Evolutionary conservation across 2,797 vertebrate genomes (phyloP).

Genomic region (Spea hammondii): DNA sequence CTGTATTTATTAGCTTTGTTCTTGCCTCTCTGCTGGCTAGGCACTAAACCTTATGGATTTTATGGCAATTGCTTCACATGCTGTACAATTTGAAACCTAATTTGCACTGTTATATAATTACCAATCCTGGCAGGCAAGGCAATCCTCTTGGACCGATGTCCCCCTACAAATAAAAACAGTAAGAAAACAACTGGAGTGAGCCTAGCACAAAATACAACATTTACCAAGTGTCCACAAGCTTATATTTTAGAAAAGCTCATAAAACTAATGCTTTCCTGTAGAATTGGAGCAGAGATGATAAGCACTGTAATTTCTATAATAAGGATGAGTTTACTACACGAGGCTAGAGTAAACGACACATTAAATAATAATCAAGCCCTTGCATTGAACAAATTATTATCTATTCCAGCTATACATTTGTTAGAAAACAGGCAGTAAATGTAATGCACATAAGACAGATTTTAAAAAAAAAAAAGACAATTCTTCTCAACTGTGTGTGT

Average conservation of each 20-base stretch:
- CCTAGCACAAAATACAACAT: slow-evolving; percentile 22
- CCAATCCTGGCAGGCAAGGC: slow-evolving; percentile 67
- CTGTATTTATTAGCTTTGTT: slow-evolving; percentile 51
- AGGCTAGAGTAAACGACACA: slow-evolving; percentile 45
- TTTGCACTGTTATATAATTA: slow-evolving; percentile 66
- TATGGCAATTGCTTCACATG: slow-evolving; percentile 52
- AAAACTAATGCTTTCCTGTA: slow-evolving; percentile 35
- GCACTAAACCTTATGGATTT: slow-evolving; percentile 54
- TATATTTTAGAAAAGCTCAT: slow-evolving; percentile 29
- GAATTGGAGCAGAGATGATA: slow-evolving; percentile 38
- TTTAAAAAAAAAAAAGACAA: slow-evolving; percentile 3
- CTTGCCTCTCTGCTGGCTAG: slow-evolving; percentile 50
- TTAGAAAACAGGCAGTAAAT: slow-evolving; percentile 41
- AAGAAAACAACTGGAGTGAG: slow-evolving; percentile 50
- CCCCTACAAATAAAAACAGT: slow-evolving; percentile 65
- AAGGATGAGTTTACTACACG: slow-evolving; percentile 46
- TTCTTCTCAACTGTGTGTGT: slow-evolving; percentile 4
- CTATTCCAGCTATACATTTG: slow-evolving; percentile 46
- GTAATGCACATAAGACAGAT: slow-evolving; percentile 34
- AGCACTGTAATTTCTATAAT: slow-evolving; percentile 50
- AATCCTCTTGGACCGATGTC: slow-evolving; percentile 74
- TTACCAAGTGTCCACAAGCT: slow-evolving; percentile 40
- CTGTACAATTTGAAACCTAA: slow-evolving; percentile 52
- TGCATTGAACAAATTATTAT: slow-evolving; percentile 47
- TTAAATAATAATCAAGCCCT: slow-evolving; percentile 49